Evolutionary conservation across 2,888 invertebrate genomes (phyloP).

Genomic region (Rhaphigaster nebulosa): DNA sequence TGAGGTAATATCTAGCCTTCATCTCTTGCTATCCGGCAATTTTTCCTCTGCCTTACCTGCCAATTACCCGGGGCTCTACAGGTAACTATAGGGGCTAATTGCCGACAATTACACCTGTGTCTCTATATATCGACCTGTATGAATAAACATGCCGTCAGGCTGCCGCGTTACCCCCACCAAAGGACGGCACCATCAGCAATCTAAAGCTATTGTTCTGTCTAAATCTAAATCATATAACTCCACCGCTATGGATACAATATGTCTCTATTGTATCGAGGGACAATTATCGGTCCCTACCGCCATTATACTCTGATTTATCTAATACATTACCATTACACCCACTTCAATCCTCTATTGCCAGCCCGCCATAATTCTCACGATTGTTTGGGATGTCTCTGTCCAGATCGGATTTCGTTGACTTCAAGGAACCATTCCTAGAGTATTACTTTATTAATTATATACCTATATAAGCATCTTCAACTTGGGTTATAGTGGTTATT

Average conservation of each 20-base stretch:
- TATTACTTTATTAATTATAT: no score
- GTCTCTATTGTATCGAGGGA: background rate
- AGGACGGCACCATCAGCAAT: background rate
- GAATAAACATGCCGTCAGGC: constrained; percentile 47
- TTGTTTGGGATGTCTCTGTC: background rate
- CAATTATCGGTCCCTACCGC: constrained; percentile 31
- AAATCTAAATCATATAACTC: constrained; percentile 11
- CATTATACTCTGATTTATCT: constrained; percentile 32
- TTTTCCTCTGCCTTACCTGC: constrained; percentile 43
- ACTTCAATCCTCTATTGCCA: background rate
- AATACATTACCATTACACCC: constrained; percentile 38
- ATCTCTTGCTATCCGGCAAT: constrained; percentile 43
- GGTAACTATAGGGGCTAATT: constrained; percentile 41
- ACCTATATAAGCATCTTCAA: no score
- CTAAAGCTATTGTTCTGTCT: constrained; percentile 31
- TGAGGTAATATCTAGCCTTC: constrained; percentile 44
- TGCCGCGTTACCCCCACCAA: constrained; percentile 39
- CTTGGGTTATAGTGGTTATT: no score
- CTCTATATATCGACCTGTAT: constrained; percentile 30
- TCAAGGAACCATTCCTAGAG: background rate
- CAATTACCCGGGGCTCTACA: constrained; percentile 21
- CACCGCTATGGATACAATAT: background rate
- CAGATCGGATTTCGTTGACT: background rate
- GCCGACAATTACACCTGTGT: constrained; percentile 46
- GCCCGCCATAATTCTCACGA: background rate